Conservation (phyloP, 2,797 vertebrate genomes). For the Huso huso region DNA sequence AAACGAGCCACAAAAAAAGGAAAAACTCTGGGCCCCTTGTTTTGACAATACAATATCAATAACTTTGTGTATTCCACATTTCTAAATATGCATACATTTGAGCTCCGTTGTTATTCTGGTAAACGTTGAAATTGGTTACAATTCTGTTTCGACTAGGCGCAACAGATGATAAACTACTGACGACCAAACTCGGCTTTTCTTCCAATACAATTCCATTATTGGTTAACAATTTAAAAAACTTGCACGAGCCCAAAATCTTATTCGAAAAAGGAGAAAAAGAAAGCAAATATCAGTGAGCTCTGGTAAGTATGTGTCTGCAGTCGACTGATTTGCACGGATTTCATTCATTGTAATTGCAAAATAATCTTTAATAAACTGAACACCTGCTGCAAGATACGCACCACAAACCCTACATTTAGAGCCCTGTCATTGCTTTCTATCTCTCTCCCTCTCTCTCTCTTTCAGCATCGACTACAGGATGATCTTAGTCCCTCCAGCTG, state of each 20-base stretch:
- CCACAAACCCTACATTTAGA: neutral
- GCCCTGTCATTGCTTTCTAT: neutral
- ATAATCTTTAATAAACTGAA: neutral
- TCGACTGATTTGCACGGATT: neutral
- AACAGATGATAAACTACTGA: conserved; percentile 14
- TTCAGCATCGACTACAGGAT: no score
- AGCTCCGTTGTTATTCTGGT: neutral
- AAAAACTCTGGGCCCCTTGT: no score
- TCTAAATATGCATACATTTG: neutral
- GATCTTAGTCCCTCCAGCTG: neutral
- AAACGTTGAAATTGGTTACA: conserved; percentile 9
- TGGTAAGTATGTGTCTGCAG: neutral
- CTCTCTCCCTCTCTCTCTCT: neutral
- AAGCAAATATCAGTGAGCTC: neutral
- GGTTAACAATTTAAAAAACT: conserved; percentile 3
- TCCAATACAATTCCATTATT: conserved; percentile 11
- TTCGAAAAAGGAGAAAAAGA: no score
- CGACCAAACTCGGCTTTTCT: conserved; percentile 2
- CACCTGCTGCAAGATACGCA: neutral
- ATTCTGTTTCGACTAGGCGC: conserved; percentile 13
- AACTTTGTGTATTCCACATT: neutral
- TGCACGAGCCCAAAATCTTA: conserved; percentile 1
- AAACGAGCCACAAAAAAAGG: no score
- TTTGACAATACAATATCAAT: no score
- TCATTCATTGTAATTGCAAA: neutral